Evolutionary conservation across 2,888 invertebrate species (phyloP), one percentile per base, ranked within the genome.

Genomic region (Cryptophagus acutangulus): DNA sequence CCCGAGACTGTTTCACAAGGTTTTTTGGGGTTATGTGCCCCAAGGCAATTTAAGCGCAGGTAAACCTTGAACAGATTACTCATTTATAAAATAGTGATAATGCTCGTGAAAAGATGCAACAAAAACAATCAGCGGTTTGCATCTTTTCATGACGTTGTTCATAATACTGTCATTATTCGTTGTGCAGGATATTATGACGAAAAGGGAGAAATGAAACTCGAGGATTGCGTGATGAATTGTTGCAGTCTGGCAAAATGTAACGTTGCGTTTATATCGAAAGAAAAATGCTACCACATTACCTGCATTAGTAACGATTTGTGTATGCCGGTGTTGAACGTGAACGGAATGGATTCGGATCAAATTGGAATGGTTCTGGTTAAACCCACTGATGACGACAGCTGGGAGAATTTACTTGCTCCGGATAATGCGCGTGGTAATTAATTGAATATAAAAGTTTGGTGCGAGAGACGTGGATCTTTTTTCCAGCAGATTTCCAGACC

Each of bases 301-400:
- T 88, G 88, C 67, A 72, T 69, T 3, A 82, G 74, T 53, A 81
- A 85, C 59, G 82, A 84, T 58, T 69, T 81, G 17, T 89, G 88
- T 57, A 58, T 82, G 47, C 88, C 88, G 0, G 72, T 81, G 12
- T 72, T 76, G 30, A 74, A 79, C 29, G 66, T 71, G 5, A 81
- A 81, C 49, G 71, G 77, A 51, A 65, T 66, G 15, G 66, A 66
- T 40, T 73, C 74, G 5, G 75, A 78, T 24, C 79, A 81, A 56
- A 77, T 85, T 0, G 79, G 77, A 40, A 85, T 89, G 85, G 82
- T 88, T 29, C 67, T 88, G 24, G 85, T 89, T 0, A 81, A 80
- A 63, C 86, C 88, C 68, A 75, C 31, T 9, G 76, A 74, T 62
- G 79, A 71, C 41, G 78, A 69, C 40, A 62, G 56, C 12, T 77